Evolutionary conservation across 2,797 vertebrate genomes (phyloP), one percentile per base, ranked within the genome.

Genomic region (Odontamblyopus rebecca): DNA sequence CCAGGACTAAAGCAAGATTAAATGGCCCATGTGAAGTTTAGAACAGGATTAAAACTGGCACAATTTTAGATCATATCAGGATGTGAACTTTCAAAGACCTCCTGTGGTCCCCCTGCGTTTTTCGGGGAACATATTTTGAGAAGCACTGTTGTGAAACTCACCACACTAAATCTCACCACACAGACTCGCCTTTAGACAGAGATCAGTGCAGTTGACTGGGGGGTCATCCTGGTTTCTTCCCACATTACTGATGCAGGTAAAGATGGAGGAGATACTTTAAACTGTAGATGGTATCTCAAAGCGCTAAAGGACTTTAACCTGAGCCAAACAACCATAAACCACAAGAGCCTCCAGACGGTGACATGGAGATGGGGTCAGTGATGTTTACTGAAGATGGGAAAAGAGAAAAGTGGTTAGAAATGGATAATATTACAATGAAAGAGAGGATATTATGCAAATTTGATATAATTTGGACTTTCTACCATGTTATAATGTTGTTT

Each of bases 221-320:
- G 70, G 69, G 70, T 82, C 69, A 67, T 74, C 80, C 78, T 67
- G 74, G 78, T 85, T 83, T 71, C 70, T 73, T 78, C 75, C 68
- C 62, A 78, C 70, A 82, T 82, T 75, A 67, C 68, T 78, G 83
- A 88, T 89, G 61, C n/a, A 41, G 61, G 19, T 63, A 63, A 23
- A 63, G 83, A 88, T 89, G 63, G 18, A 11, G 18, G 3, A n/a
- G 61, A 62, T 62, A 5, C 18, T 62, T 62, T 9, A n/a, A 62
- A 81, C 80, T 77, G 62, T 72, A 80, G 83, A 88, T 89, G 59
- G 23, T 83, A 88, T 88, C 82, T 87, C 73, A 70, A 84, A 89
- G 79, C 71, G 73, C 29, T 35, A 51, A 26, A 0, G 54, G 61
- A 87, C 79, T 48, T 48, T 48, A 48, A 15, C 13, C 63, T 0